Base-by-base conservation (phyloP, 2,113 vertebrate species). In the Pygoscelis antarcticus region DNA sequence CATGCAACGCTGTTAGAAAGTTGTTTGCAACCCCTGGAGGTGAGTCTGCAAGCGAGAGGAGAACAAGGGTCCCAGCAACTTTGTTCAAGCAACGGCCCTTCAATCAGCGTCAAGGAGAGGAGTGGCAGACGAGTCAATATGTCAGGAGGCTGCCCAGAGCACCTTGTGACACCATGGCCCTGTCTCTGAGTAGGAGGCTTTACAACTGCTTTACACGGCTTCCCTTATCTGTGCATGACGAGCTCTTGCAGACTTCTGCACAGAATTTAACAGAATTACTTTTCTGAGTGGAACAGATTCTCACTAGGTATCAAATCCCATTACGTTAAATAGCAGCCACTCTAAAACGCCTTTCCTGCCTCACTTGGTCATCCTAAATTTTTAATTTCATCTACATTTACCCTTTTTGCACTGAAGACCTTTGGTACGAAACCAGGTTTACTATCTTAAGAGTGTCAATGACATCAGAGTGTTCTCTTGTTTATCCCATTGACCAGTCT, bases 221-320 rank as follows among this genome's bases (percentile, higher is more conserved):
- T 75, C 26, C 32, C 38, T 81, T 79, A 51, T 30, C 68, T 92
- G 54, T 82, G 34, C 46, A 58, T 34, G 55, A 75, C 8, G 8
- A 81, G 32, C 20, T 47, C 58, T 92, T 68, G 27, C 87, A 95
- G 90, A 65, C 85, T 96, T 75, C 78, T 84, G 58, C 70, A 78
- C 55, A 88, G 36, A 96, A 97, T 97, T 95, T 90, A 95, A 75
- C n/a, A 64, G 71, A 94, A 97, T 90, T 94, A 82, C 87, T 95
- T 94, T 81, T 74, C 94, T 2, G 7, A 93, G 55, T 83, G 83
- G 87, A 98, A 89, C 62, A 55, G 79, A 95, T 70, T 96, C 83
- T 94, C 76, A 44, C 89, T 86, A 83, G 68, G 46, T 88, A 78
- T 69, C 82, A 92, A 97, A 96, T 96, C 76, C 89, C 83, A 87